phyloP scores from a whole-genome alignment of 2,888 invertebrate species.

The Liodrosophila aerea region DNA sequence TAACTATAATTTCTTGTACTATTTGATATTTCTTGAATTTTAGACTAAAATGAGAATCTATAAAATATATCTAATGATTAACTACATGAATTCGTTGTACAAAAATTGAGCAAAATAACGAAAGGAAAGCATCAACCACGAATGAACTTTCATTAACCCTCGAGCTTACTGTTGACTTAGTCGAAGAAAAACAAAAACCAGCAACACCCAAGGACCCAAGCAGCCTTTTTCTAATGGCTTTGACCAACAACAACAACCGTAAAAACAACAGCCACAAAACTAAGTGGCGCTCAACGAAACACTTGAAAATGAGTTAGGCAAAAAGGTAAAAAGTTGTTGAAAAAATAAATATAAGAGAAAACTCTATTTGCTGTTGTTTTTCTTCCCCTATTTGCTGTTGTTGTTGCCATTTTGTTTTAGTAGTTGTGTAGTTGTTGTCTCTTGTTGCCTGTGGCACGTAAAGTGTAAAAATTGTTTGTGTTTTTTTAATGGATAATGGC shows the following conservation, averaged over 20 bases:
- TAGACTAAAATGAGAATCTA: too few species aligned
- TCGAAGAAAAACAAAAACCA: conserved; percentile 64
- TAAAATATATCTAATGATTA: too few species aligned
- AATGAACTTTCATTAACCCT: conserved; percentile 67
- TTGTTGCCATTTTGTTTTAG: conserved; percentile 38
- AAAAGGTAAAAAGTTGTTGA: conserved; percentile 71
- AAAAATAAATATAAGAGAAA: conserved; percentile 70
- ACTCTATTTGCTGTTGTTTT: conserved; percentile 44
- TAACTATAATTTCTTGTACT: too few species aligned
- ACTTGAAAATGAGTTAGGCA: conserved; percentile 66
- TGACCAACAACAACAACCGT: conserved; percentile 24
- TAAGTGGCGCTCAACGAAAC: conserved; percentile 64
- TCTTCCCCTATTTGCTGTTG: conserved; percentile 24
- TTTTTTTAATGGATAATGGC: conserved; percentile 69
- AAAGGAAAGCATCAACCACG: conserved; percentile 4
- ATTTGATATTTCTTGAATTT: too few species aligned
- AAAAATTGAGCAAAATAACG: neutral
- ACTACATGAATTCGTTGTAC: neutral
- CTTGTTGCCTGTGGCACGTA: conserved; percentile 54
- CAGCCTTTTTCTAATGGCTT: conserved; percentile 70
- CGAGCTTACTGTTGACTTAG: conserved; percentile 69
- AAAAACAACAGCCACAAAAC: conserved; percentile 38
- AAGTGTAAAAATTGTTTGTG: conserved; percentile 68
- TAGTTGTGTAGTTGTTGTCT: conserved; percentile 33
- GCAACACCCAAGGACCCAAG: conserved; percentile 33